Evolutionary conservation across 2,113 vertebrate genomes (phyloP), one percentile per base, ranked within the genome.

Genomic region (Chinchilla lanigera): DNA sequence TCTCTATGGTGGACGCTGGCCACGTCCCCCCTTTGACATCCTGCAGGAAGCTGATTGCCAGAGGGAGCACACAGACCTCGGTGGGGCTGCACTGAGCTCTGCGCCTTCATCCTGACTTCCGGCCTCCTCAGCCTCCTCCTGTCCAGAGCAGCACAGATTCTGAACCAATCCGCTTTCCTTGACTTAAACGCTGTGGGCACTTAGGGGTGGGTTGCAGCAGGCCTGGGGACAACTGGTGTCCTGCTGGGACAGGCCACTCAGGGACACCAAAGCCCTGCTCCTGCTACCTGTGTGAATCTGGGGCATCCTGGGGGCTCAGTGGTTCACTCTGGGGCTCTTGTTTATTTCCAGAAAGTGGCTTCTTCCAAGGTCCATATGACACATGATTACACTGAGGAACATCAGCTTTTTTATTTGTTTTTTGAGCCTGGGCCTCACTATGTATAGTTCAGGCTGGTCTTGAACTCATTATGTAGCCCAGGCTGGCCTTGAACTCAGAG

Each of bases 181-280:
- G 13, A 38, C 8, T 2, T 26, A 28, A 19, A 19, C 6, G 2
- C 47, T 47, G 19, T 12, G 17, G 12, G 26, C 17, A 11, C 4
- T 16, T 73, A 3, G 44, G 50, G 44, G 30, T 41, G 28, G 22
- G 2, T 0, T 24, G n/a, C 69, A 58, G 71, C 19, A 54, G 12
- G 7, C 3, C 3, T 0, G 19, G 30, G 3, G 22, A 19, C 35
- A 7, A 6, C 65, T n/a, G 65, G 65, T 33, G 65, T 4, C 8
- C n/a, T 69, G 33, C 54, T 5, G 4, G 65, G 65, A n/a, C 50
- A 14, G 20, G 58, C n/a, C 1, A 3, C 33, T 35, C 14, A 67
- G 33, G 3, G 24, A 17, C 17, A 33, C n/a, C 8, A 3, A 11
- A 11, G 16, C 13, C 14, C 5, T 41, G 20, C 12, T 63, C 22